phyloP scores from a whole-genome alignment of 1,140 invertebrate genomes.

The Drosophila virilis region DNA sequence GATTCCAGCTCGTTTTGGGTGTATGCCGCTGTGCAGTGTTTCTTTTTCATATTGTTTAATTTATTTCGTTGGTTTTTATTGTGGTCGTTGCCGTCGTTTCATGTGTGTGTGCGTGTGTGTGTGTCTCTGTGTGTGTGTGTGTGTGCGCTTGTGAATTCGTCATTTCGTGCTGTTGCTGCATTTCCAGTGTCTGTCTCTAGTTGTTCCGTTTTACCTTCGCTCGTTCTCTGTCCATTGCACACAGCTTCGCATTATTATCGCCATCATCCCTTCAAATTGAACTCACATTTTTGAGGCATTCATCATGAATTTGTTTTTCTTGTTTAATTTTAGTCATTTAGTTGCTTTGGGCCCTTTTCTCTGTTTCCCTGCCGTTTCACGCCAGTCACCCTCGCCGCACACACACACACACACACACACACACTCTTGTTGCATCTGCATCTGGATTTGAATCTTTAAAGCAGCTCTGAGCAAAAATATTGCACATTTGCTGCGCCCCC shows the following conservation, averaged over 20 bases:
- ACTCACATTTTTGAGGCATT: conserved; percentile 67
- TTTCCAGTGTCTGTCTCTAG: conserved; percentile 11
- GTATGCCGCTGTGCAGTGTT: conserved; percentile 66
- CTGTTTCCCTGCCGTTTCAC: conserved; percentile 10
- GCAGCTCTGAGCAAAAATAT: conserved; percentile 9
- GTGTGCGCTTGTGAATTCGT: conserved; percentile 32
- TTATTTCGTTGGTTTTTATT: conserved; percentile 81
- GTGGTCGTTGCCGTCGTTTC: conserved; percentile 55
- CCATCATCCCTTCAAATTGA: conserved; percentile 64
- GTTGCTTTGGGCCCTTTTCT: conserved; percentile 46
- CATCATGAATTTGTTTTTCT: conserved; percentile 76
- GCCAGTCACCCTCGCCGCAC: conserved; percentile 50
- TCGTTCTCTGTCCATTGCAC: conserved; percentile 32
- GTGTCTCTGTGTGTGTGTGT: not conserved
- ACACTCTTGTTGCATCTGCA: conserved; percentile 15
- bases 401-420: conserved; percentile 22
- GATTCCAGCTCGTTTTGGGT: conserved; percentile 65
- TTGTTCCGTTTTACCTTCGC: conserved; percentile 28
- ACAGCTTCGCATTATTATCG: conserved; percentile 36
- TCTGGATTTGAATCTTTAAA: conserved; percentile 21
- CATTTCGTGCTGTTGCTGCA: conserved; percentile 32
- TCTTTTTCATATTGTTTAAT: conserved; percentile 82
- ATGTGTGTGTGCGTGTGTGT: not conserved
- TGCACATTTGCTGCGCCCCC: conserved; percentile 31
- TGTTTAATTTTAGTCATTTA: conserved; percentile 79